Evolutionary conservation across 2,113 vertebrate genomes (phyloP), one percentile per base, ranked within the genome.

Genomic region (Osmerus eperlanus): DNA sequence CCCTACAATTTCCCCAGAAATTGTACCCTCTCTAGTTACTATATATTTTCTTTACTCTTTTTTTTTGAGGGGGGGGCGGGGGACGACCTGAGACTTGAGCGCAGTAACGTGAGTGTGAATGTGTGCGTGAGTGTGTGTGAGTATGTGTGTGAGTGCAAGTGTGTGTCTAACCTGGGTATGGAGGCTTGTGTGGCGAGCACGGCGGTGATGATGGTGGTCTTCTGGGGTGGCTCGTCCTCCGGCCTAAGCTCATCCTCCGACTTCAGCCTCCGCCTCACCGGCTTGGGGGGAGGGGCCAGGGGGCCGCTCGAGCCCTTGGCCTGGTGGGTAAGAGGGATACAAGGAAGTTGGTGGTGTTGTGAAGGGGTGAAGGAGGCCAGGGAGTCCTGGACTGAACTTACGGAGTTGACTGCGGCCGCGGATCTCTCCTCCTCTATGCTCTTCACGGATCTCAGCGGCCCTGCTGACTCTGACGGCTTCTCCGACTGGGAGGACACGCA

Each of bases 191-290:
- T 92, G 67, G 95, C 92, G 78, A 98, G 91, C 72, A 95, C 94
- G 76, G 95, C 90, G 70, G 95, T 91, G 80, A 96, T 92, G 83
- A 95, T 85, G 82, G 91, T 93, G 72, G 94, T 90, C 87, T 98
- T 98, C 85, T 95, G 97, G 2, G 93, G 89, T 73, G 94, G 95
- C 86, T 98, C 97, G 21, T 89, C 89, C 82, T 99, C 97, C 2
- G 95, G 95, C 83, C 93, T 91, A 18, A 99, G 91, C 77, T 98
- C 97, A 78, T 99, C 97, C 86, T 99, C 97, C 6, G 97, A 99
- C 89, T 99, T 98, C 91, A 98, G 92, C 87, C 97, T 94, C 83
- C 97, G 94, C 62, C 96, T 93, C 65, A 98, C 91, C 61, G 97
- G 97, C 88, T 99, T 99, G 69, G 96, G 97, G 51, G 97, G 97